These are phyloP conservation scores for Hirudo medicinalis DNA, from an alignment of 1,140 invertebrate genomes.

Conservation along the genomic window DNA sequence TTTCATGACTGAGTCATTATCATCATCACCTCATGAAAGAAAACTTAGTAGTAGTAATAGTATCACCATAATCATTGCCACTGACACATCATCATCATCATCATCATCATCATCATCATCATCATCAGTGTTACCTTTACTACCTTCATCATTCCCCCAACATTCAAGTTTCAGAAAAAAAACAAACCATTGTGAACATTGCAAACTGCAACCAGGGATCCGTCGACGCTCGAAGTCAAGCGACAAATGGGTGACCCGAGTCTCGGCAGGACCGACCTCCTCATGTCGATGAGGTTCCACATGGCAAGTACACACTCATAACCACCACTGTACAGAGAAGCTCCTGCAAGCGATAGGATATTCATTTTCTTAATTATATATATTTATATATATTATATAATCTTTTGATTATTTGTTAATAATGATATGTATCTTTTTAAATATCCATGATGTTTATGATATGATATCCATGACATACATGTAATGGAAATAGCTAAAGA, in stretches of 20 bases:
- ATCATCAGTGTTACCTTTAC: not conserved
- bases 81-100: no score
- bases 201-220: not conserved
- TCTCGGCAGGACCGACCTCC: not conserved
- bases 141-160: not conserved
- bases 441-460: no score
- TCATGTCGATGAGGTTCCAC: not conserved
- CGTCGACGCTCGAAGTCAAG: not conserved
- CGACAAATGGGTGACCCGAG: not conserved
- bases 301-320: not conserved
- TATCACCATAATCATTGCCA: no score
- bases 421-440: no score
- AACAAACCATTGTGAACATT: not conserved
- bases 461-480: no score
- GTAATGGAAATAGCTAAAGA: no score
- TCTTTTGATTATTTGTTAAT: no score
- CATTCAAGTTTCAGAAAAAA: not conserved
- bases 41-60: no score
- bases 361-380: no score
- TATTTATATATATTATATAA: no score
- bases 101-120: not conserved
- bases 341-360: not conserved
- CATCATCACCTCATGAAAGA: no score
- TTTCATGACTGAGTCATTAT: not conserved
- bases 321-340: not conserved